phyloP scores from a whole-genome alignment of 2,113 vertebrate species.

The Hippocampus guttulatus region DNA sequence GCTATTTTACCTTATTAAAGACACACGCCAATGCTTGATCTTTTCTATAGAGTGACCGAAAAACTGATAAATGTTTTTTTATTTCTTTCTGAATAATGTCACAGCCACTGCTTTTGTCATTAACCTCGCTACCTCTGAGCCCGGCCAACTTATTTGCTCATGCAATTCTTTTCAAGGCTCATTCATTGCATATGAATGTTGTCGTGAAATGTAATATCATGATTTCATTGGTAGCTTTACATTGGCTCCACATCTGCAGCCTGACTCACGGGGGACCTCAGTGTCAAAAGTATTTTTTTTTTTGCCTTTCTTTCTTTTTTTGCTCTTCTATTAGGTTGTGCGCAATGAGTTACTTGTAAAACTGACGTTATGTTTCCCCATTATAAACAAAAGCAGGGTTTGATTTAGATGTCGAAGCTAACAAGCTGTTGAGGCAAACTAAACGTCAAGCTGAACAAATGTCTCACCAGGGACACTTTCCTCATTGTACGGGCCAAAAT shows the following conservation, averaged over 20 bases:
- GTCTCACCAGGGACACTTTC: slow-evolving; percentile 39
- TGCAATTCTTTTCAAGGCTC: slow-evolving; percentile 46
- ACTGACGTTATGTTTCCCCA: slow-evolving; percentile 15
- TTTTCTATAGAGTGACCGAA: slow-evolving; percentile 44
- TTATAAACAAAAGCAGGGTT: slow-evolving; percentile 34
- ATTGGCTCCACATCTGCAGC: slow-evolving; percentile 25
- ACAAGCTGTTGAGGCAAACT: slow-evolving; percentile 46
- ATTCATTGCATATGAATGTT: slow-evolving; percentile 41
- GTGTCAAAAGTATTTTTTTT: slow-evolving; percentile 3
- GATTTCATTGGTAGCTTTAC: slow-evolving; percentile 37
- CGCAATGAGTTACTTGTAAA: slow-evolving; percentile 26
- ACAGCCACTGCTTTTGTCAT: slow-evolving; percentile 61
- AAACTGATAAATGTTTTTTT: slow-evolving; percentile 54
- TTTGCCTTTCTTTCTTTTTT: neutral
- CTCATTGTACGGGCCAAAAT: slow-evolving; percentile 39
- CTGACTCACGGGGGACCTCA: slow-evolving; percentile 19
- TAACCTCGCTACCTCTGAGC: slow-evolving; percentile 52
- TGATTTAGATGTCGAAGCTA: slow-evolving; percentile 29
- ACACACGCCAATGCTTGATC: slow-evolving; percentile 55
- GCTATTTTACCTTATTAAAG: no score
- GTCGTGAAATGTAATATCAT: slow-evolving; percentile 51
- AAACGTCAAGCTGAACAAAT: slow-evolving; percentile 50
- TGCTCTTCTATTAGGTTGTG: slow-evolving; percentile 15
- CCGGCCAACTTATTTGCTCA: slow-evolving; percentile 59
- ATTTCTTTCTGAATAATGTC: slow-evolving; percentile 51